Evolutionary conservation across 2,797 vertebrate genomes (phyloP).

Genomic region (Chaetodon trifasciatus): DNA sequence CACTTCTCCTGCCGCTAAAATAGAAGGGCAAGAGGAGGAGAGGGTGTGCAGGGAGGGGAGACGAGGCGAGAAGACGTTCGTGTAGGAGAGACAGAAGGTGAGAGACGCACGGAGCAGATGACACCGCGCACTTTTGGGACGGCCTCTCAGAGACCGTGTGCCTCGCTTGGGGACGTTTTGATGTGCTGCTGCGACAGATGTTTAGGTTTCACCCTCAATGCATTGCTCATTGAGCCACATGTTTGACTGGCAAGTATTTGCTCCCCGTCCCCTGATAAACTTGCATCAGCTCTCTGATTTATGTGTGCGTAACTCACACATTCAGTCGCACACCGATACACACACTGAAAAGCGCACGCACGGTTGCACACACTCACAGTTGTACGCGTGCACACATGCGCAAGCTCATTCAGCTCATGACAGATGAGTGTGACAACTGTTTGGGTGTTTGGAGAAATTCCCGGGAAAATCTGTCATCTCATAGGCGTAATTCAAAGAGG

Average conservation of each 20-base stretch:
- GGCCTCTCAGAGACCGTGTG: conserved; percentile 50
- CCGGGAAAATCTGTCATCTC: conserved; percentile 71
- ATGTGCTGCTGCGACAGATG: conserved; percentile 76
- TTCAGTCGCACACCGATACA: conserved; percentile 31
- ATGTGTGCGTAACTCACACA: conserved; percentile 48
- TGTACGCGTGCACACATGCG: conserved; percentile 23
- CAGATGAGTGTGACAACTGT: conserved; percentile 76
- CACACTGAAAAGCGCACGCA: conserved; percentile 6
- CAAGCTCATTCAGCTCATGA: conserved; percentile 51
- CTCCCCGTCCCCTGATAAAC: conserved; percentile 49
- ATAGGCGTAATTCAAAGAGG: conserved; percentile 66
- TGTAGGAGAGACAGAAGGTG: conserved; percentile 78
- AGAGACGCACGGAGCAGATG: conserved; percentile 74
- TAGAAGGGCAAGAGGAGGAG: conserved; percentile 70
- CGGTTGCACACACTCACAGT: conserved; percentile 28
- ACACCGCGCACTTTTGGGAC: conserved; percentile 71
- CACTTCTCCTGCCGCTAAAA: conserved; percentile 81
- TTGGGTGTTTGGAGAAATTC: conserved; percentile 73
- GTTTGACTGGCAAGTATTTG: conserved; percentile 63
- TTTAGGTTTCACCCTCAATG: conserved; percentile 68
- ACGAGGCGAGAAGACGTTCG: conserved; percentile 64
- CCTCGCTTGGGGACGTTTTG: conserved; percentile 67
- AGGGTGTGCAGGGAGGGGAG: conserved; percentile 48
- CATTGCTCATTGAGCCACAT: conserved; percentile 66
- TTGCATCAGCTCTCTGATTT: conserved; percentile 58